Percentiles rank a stretch among this genome's conserved stretches.
phyloP scores from a whole-genome alignment of 2,888 invertebrate genomes.

The Agrochola litura region DNA sequence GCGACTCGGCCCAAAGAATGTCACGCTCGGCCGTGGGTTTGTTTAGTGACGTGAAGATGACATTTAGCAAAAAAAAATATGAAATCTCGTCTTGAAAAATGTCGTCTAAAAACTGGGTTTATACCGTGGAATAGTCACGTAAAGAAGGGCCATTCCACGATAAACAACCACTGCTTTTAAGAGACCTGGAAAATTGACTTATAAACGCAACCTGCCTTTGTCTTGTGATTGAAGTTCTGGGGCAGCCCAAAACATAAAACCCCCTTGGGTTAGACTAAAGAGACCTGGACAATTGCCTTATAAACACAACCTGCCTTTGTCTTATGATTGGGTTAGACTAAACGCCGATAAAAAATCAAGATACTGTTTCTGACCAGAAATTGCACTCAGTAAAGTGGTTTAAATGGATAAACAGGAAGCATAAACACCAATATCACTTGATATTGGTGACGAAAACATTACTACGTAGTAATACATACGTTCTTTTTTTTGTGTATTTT shows the following conservation, averaged over 20 bases:
- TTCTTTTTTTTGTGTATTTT: too few relatives aligned
- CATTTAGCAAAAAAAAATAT: constrained; percentile 38
- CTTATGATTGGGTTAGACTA: neutral
- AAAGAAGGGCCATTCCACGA: neutral
- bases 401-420: neutral
- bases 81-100: constrained; percentile 42
- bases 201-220: too few relatives aligned
- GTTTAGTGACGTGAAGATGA: constrained; percentile 38
- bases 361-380: neutral
- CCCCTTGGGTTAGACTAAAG: neutral
- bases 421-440: too few relatives aligned
- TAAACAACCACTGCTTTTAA: neutral
- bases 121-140: neutral
- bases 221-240: neutral
- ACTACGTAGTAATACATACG: too few relatives aligned
- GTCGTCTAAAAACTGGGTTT: constrained; percentile 25
- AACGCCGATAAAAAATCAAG: neutral
- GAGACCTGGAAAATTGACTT: neutral
- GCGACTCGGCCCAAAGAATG: neutral
- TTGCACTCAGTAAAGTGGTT: neutral
- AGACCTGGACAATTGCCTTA: neutral
- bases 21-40: constrained; percentile 13
- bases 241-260: neutral
- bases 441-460: too few relatives aligned
- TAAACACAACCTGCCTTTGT: too few relatives aligned